A percentile compares a stretch with the other conserved stretches of the same genome.
Conservation (phyloP, 2,888 invertebrate species). For the Hydroisotoma schaefferi region DNA sequence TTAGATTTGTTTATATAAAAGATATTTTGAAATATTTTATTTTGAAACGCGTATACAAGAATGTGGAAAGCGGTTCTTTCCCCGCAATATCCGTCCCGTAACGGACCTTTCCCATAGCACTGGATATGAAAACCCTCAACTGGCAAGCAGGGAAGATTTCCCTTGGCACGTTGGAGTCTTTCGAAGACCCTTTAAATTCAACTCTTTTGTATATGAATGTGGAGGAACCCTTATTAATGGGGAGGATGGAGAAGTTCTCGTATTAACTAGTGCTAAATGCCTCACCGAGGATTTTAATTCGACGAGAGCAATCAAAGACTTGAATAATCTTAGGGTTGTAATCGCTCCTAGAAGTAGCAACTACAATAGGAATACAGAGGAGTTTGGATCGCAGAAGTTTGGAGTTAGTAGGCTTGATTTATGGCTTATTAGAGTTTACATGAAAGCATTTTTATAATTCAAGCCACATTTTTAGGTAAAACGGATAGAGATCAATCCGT, state of each 20-base stretch:
- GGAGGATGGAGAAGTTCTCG: constrained; percentile 17
- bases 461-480: constrained; percentile 26
- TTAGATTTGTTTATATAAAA: not conserved
- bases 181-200: constrained; percentile 13
- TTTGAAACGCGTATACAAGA: not conserved
- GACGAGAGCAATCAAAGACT: constrained; percentile 10
- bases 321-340: constrained; percentile 26
- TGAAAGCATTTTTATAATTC: too few species aligned
- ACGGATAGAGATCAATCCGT: constrained; percentile 33
- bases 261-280: constrained; percentile 32
- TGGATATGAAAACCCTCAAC: constrained; percentile 14
- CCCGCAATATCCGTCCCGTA: too few species aligned
- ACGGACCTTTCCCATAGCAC: too few species aligned
- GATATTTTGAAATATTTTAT: too few species aligned
- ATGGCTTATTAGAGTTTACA: too few species aligned
- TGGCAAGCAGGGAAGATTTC: constrained; percentile 31
- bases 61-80: not conserved
- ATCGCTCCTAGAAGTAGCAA: constrained; percentile 30
- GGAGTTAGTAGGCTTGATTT: constrained; percentile 18
- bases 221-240: constrained; percentile 33
- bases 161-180: constrained; percentile 40
- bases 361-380: constrained; percentile 33
- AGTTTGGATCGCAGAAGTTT: constrained; percentile 27
- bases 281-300: constrained; percentile 25
- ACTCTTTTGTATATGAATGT: constrained; percentile 29